Conservation (phyloP, 1,140 invertebrate genomes). For the Brachionus plicatilis region DNA sequence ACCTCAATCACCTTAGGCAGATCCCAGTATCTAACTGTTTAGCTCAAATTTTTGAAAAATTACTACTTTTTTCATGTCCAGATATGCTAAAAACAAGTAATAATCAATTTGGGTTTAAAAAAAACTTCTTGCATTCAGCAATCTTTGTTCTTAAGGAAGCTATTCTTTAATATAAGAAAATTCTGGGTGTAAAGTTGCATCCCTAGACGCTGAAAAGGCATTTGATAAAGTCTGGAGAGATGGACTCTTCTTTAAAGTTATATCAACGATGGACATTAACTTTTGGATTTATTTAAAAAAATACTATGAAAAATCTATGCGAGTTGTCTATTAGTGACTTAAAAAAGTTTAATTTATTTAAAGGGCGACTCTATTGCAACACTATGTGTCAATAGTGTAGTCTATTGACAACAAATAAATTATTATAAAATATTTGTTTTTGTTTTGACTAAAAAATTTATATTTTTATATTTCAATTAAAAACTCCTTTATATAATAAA, state of each 20-base stretch:
- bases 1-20: not conserved
- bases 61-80: not conserved
- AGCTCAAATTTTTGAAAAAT: not conserved
- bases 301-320: too few relatives aligned
- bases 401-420: too few relatives aligned
- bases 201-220: not conserved
- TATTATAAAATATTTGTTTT: too few relatives aligned
- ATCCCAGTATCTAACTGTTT: not conserved
- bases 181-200: not conserved
- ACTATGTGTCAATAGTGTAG: too few relatives aligned
- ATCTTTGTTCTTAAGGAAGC: not conserved
- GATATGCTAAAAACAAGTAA: not conserved
- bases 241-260: not conserved
- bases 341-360: too few relatives aligned
- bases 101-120: not conserved
- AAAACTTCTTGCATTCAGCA: not conserved
- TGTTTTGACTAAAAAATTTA: too few relatives aligned
- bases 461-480: too few relatives aligned
- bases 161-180: not conserved
- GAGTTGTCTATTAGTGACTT: too few relatives aligned
- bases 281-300: not conserved
- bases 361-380: too few relatives aligned
- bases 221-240: not conserved
- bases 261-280: not conserved
- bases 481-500: too few relatives aligned